phyloP scores from a whole-genome alignment of 2,888 invertebrate species.

The Patella pellucida region DNA sequence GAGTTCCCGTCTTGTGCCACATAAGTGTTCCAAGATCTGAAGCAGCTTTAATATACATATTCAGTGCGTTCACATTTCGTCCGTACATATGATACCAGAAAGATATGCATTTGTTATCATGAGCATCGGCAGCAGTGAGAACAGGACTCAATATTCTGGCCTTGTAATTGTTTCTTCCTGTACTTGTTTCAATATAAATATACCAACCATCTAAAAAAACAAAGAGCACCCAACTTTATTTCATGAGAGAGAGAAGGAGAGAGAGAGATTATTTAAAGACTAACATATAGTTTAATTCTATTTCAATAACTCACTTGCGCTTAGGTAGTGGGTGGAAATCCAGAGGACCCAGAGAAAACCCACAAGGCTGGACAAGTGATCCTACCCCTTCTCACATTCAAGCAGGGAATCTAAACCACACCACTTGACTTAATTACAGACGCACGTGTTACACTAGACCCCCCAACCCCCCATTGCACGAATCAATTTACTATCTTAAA shows the following conservation, averaged over 20 bases:
- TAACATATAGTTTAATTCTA: no score
- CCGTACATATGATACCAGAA: conserved; percentile 69
- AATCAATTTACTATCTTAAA: no score
- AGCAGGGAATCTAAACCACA: no score
- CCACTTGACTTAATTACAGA: no score
- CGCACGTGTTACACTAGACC: no score
- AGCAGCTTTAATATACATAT: conserved; percentile 46
- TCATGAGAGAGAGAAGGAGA: not conserved
- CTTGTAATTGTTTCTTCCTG: conserved; percentile 74
- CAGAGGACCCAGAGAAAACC: no score
- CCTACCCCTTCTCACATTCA: no score
- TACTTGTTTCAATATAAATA: conserved; percentile 70
- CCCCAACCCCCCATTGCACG: no score
- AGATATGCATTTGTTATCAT: conserved; percentile 48
- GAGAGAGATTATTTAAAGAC: no score
- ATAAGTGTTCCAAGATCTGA: conserved; percentile 43
- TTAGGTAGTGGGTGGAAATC: no score
- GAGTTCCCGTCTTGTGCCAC: conserved; percentile 51
- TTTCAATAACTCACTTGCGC: no score
- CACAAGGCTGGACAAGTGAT: no score
- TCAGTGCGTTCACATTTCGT: conserved; percentile 55
- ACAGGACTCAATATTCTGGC: conserved; percentile 69
- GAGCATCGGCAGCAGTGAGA: conserved; percentile 24
- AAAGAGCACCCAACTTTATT: conserved; percentile 6
- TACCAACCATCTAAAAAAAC: conserved; percentile 55